Evolutionary conservation across 2,113 vertebrate species (phyloP).

Genomic region (Psettodes erumei): DNA sequence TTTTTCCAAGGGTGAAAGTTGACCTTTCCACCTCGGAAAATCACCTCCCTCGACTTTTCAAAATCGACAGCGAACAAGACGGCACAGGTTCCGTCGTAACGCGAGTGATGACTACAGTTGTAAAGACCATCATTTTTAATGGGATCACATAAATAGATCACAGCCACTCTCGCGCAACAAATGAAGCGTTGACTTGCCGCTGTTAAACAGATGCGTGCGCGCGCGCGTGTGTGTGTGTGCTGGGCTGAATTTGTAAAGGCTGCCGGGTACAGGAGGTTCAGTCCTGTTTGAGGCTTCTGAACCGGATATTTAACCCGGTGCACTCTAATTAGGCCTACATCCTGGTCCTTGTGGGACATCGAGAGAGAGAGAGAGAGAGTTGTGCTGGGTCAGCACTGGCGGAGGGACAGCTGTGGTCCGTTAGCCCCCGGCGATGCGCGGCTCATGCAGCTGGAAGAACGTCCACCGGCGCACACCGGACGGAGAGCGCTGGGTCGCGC

Average conservation of each 20-base stretch:
- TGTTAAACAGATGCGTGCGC: conserved; percentile 7
- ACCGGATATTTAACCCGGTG: conserved; percentile 1
- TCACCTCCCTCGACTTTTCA: not conserved
- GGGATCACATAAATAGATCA: conserved; percentile 17
- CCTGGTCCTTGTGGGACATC: not conserved
- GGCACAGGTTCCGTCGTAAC: not conserved
- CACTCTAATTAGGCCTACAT: not conserved
- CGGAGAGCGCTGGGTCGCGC: not conserved
- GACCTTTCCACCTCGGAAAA: not conserved
- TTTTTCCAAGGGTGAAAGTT: not conserved
- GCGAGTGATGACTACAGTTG: not conserved
- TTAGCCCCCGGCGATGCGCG: not conserved
- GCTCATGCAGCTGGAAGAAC: not conserved
- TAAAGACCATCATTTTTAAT: conserved; percentile 1
- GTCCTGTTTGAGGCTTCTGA: not conserved
- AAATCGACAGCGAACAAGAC: not conserved
- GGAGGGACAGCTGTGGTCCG: not conserved
- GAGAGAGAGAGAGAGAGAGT: not conserved
- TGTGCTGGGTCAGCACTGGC: not conserved
- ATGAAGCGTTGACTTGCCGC: not conserved
- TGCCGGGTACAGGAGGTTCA: not conserved
- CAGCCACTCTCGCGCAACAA: not conserved
- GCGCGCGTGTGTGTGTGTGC: not conserved
- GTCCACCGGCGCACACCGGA: no score
- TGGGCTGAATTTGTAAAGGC: no score